Conservation (phyloP, 1,140 invertebrate genomes). For the Megathymus violae region DNA sequence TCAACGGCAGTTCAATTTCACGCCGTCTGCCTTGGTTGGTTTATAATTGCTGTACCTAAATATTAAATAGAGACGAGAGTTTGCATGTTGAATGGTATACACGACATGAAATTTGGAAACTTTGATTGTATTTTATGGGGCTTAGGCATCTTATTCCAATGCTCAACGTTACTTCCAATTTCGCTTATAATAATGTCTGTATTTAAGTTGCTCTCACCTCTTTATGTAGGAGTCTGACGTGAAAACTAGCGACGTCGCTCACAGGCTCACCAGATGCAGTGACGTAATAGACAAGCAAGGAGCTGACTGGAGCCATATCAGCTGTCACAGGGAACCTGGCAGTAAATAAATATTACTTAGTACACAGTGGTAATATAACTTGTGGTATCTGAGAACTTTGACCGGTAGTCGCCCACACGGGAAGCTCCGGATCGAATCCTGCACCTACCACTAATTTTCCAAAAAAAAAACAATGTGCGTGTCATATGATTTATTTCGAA, state of each 20-base stretch:
- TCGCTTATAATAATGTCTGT: too few species aligned
- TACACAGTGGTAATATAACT: too few species aligned
- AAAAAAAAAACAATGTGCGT: too few species aligned
- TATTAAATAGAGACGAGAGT: slow-evolving; percentile 44
- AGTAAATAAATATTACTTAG: slow-evolving; percentile 37
- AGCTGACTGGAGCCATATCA: slow-evolving; percentile 89
- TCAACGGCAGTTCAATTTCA: slow-evolving; percentile 56
- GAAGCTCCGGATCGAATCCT: too few species aligned
- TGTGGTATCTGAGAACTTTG: too few species aligned
- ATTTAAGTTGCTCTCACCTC: slow-evolving; percentile 84
- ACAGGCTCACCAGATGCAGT: slow-evolving; percentile 89
- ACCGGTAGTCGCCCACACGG: too few species aligned
- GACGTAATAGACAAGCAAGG: slow-evolving; percentile 91
- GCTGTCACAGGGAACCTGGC: slow-evolving; percentile 86
- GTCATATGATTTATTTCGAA: too few species aligned
- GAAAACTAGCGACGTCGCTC: slow-evolving; percentile 86
- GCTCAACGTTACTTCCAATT: too few species aligned
- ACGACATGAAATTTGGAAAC: slow-evolving; percentile 4
- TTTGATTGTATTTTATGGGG: too few species aligned
- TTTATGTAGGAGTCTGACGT: slow-evolving; percentile 85
- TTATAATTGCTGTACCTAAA: slow-evolving; percentile 51
- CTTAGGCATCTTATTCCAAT: too few species aligned
- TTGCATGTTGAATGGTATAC: slow-evolving; percentile 5
- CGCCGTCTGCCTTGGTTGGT: slow-evolving; percentile 47
- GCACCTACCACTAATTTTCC: too few species aligned